Evolutionary conservation across 2,888 invertebrate species (phyloP), one percentile per base, ranked within the genome.

Genomic region (Bombylius major): DNA sequence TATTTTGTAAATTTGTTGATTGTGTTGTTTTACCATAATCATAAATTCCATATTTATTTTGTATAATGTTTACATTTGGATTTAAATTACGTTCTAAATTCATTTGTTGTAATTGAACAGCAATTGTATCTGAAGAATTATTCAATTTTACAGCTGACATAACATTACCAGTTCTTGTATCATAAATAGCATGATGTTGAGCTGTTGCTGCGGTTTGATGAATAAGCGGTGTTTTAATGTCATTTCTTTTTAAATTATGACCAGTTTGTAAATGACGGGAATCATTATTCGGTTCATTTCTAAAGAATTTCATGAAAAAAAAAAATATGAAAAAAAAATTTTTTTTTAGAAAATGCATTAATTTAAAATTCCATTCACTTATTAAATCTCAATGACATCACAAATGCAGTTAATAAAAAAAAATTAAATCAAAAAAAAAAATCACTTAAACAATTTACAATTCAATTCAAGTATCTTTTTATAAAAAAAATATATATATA

Each of bases 231-330:
- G 75, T 75, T 63, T 72, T 76, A 53, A 68, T 70, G 64, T 75
- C 71, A 34, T 75, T 75, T 62, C 72, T 74, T 67, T 70, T 67
- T 75, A 72, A 69, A 66, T 73, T 64, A 71, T 73, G 71, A 72
- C 71, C 69, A 75, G 75, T 67, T 73, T 75, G 73, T 65, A 77
- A 77, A 62, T 77, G 76, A 74, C 77, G 75, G 69, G 77, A 69
- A 65, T 78, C 78, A 66, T 77, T 77, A 67, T 77, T 78, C 63
- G 77, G 77, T 66, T 79, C 78, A 64, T 77, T 77, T 75, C 78
- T 78, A 75, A 67, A 77, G 76, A 63, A 51, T 9, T 12, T 33
- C 4, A 12, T 50, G 4, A 34, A 31, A 36, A 36, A 36, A 36
- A 8, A 36, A 36, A 36, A 3, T 8, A 3, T 8, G 4, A 36